Evolutionary conservation across 2,113 vertebrate genomes (phyloP), one percentile per base, ranked within the genome.

Genomic region (Cynopterus brachyotis): DNA sequence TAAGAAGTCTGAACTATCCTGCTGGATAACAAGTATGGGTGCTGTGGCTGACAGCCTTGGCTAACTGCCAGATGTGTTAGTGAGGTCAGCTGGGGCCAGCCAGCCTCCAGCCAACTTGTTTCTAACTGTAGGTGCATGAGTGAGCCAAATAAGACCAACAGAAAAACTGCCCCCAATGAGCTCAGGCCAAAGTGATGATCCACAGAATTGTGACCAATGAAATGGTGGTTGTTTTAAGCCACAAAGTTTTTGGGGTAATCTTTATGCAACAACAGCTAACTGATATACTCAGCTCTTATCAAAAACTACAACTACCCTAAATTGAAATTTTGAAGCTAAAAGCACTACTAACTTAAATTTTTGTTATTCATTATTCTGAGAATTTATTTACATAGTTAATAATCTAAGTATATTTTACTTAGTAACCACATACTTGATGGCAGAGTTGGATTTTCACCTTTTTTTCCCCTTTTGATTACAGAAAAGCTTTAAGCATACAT

Each of bases 331-430:
- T 64, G 35, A 84, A 76, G 35, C 16, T 50, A 47, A 64, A 93
- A 89, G 24, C 8, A 67, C 57, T 28, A 55, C 10, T 69, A 75
- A 50, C 19, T 67, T 70, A 84, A 40, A 60, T 78, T 64, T 42
- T 83, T 26, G 7, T 86, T 67, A 73, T 50, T 86, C 42, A 70
- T 84, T 93, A 80, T 60, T 72, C 66, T 66, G 60, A 93, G 76
- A 94, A 75, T 42, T 81, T 60, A 76, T 59, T 91, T 80, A 80
- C 22, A 10, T 53, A 84, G 37, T 47, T 81, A 91, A 82, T 83
- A 70, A 79, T 40, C 13, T 73, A 95, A 55, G 40, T 69, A 59
- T 60, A 86, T 72, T 82, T 93, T 94, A 89, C n/a, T 57, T 55
- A 91, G 47, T 69, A 64, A 92, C 10, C 26, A 85, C 73, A 73